Percentiles rank a stretch among this genome's conserved stretches.
Evolutionary conservation across 2,797 vertebrate genomes (phyloP).

Genomic region (Babyrousa celebensis): DNA sequence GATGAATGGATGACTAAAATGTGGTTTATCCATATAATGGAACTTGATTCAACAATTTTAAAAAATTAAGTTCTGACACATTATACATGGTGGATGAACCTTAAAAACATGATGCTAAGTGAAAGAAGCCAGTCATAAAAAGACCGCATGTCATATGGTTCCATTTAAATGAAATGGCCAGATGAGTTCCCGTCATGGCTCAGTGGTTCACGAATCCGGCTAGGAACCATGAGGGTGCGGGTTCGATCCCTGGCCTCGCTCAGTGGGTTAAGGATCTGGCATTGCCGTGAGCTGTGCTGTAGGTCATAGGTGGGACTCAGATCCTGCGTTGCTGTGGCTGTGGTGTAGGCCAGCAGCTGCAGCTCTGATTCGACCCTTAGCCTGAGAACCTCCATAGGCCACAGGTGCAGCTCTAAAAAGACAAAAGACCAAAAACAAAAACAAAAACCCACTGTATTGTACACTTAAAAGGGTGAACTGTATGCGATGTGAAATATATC

Average conservation of each 20-base stretch:
- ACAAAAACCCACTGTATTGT: slow-evolving; percentile 10
- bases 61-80: slow-evolving; percentile 21
- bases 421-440: too few relatives aligned
- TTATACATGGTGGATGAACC: background rate
- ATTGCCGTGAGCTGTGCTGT: too few relatives aligned
- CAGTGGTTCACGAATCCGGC: too few relatives aligned
- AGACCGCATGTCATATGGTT: background rate
- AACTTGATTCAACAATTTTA: slow-evolving; percentile 12
- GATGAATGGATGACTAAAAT: background rate
- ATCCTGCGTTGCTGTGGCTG: too few relatives aligned
- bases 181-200: background rate
- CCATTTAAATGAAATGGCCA: slow-evolving; percentile 44
- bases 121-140: slow-evolving; percentile 56
- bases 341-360: too few relatives aligned
- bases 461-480: slow-evolving; percentile 11
- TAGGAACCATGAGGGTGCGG: too few relatives aligned
- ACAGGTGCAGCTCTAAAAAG: too few relatives aligned
- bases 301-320: too few relatives aligned
- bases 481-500: slow-evolving; percentile 38
- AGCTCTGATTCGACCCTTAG: too few relatives aligned
- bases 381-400: too few relatives aligned
- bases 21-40: background rate
- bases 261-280: too few relatives aligned
- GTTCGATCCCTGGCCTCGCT: too few relatives aligned
- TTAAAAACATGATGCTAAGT: slow-evolving; percentile 51